phyloP scores from a whole-genome alignment of 2,797 vertebrate genomes.

The Lepus oiostolus region DNA sequence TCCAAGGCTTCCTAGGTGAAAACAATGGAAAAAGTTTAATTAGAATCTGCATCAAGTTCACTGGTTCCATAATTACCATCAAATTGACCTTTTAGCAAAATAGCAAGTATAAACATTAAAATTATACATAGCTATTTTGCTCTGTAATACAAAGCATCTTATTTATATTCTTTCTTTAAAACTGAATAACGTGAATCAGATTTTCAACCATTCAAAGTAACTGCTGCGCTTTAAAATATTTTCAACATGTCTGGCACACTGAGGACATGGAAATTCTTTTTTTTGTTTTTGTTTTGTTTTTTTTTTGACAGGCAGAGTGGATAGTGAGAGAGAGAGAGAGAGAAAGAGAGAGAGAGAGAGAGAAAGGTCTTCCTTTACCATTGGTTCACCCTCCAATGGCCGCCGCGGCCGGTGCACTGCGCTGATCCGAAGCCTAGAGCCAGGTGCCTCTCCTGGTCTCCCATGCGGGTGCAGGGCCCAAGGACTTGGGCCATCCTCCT shows the following conservation, averaged over 20 bases:
- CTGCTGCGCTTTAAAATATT: neutral
- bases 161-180: neutral
- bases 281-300: too few relatives aligned
- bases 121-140: neutral
- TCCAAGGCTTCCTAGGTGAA: constrained; percentile 94
- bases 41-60: neutral
- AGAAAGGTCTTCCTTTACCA: too few relatives aligned
- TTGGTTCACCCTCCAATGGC: too few relatives aligned
- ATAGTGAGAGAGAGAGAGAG: too few relatives aligned
- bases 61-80: neutral
- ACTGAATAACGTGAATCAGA: neutral
- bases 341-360: too few relatives aligned
- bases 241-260: neutral
- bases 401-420: too few relatives aligned
- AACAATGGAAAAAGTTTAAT: neutral
- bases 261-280: neutral
- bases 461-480: too few relatives aligned
- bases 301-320: too few relatives aligned
- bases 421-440: too few relatives aligned
- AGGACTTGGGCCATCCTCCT: too few relatives aligned
- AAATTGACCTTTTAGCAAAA: neutral
- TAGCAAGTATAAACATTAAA: neutral
- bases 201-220: constrained; percentile 39
- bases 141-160: neutral
- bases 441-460: too few relatives aligned